phyloP scores from a whole-genome alignment of 2,797 vertebrate genomes.

The Chrosomus eos region DNA sequence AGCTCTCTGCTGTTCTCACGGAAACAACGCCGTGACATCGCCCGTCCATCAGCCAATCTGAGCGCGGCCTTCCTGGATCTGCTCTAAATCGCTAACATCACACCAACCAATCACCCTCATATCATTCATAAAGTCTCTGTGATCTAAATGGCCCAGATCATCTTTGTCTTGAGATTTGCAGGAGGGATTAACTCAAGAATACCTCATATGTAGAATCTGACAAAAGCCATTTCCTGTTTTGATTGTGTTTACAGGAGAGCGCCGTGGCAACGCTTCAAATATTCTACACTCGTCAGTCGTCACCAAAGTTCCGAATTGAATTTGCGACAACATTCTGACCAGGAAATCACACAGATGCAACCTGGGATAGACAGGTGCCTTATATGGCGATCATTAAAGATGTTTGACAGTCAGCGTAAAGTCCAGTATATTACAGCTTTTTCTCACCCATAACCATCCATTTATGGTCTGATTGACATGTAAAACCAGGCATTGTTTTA shows the following conservation, averaged over 20 bases:
- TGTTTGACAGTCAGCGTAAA: neutral
- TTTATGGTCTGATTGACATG: no score
- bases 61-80: neutral
- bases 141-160: neutral
- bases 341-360: slow-evolving; percentile 9
- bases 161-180: neutral
- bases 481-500: no score
- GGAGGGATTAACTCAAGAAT: neutral
- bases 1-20: slow-evolving; percentile 68
- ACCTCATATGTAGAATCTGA: slow-evolving; percentile 12
- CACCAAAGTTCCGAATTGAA: neutral
- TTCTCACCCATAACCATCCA: neutral
- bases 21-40: slow-evolving; percentile 65
- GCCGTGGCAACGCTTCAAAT: slow-evolving; percentile 6
- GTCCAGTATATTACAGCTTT: neutral
- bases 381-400: neutral
- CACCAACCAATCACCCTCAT: neutral
- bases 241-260: slow-evolving; percentile 3
- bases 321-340: neutral
- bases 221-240: slow-evolving; percentile 14
- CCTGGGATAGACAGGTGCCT: neutral
- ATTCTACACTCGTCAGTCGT: neutral
- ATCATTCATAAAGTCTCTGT: slow-evolving; percentile 2
- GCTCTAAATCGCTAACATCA: neutral
- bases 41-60: slow-evolving; percentile 17